Evolutionary conservation across 2,113 vertebrate genomes (phyloP).

Genomic region (Anhinga rufa): DNA sequence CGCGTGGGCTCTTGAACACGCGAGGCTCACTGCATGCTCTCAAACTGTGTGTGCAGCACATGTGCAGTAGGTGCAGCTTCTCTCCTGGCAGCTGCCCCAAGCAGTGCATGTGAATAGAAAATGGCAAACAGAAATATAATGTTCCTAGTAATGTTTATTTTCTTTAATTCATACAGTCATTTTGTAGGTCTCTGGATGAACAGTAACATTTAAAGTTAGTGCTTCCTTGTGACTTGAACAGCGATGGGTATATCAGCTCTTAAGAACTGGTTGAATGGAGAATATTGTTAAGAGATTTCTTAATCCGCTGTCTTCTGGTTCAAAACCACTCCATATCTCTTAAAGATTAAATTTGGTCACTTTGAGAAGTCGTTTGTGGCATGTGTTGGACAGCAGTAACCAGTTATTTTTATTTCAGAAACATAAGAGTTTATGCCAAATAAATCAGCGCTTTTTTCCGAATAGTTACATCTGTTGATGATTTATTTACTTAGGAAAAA

Average conservation of each 20-base stretch:
- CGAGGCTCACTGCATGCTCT: background rate
- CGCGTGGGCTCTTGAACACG: rapidly evolving
- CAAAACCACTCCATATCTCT: background rate
- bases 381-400: background rate
- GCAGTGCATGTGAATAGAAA: background rate
- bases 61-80: background rate
- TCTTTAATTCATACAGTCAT: background rate
- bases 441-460: background rate
- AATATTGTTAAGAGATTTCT: background rate
- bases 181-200: background rate
- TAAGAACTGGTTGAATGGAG: background rate
- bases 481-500: constrained; percentile 14
- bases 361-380: background rate
- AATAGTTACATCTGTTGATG: background rate
- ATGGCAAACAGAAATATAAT: background rate
- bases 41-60: background rate
- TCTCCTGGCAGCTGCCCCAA: background rate
- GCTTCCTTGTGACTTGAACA: background rate
- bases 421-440: background rate
- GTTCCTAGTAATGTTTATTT: background rate
- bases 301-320: background rate
- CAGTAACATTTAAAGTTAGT: too few relatives aligned
- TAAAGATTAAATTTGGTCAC: background rate
- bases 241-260: background rate
- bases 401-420: background rate